A percentile compares a stretch with the other conserved stretches of the same genome.
These are phyloP conservation scores for Tridacna gigas DNA, from an alignment of 2,888 invertebrate species.

Conservation along the genomic window DNA sequence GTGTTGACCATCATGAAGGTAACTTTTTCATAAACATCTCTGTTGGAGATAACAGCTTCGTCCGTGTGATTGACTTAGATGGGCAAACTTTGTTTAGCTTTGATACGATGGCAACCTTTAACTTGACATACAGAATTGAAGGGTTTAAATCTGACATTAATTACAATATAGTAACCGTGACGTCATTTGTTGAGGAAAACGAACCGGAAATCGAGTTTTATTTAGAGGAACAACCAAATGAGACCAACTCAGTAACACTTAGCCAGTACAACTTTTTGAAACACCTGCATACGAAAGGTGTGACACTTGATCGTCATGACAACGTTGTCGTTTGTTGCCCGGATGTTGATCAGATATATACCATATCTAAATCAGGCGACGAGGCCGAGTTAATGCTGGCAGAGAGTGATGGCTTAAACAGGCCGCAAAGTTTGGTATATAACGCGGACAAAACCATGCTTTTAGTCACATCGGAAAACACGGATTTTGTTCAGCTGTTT, in stretches of 20 bases:
- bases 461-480: slow-evolving; percentile 52
- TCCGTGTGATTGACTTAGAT: slow-evolving; percentile 50
- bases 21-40: slow-evolving; percentile 46
- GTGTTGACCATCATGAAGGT: slow-evolving; percentile 41
- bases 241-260: slow-evolving; percentile 9
- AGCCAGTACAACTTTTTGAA: slow-evolving; percentile 50
- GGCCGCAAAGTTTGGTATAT: slow-evolving; percentile 53
- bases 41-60: slow-evolving; percentile 18
- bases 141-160: not conserved
- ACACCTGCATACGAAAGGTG: slow-evolving; percentile 51
- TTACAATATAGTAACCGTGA: slow-evolving; percentile 30
- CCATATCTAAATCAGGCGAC: slow-evolving; percentile 40
- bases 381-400: slow-evolving; percentile 51
- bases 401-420: slow-evolving; percentile 51
- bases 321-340: slow-evolving; percentile 56
- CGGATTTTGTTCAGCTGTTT: slow-evolving; percentile 54
- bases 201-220: slow-evolving; percentile 26
- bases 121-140: not conserved
- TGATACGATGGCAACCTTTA: slow-evolving; percentile 30
- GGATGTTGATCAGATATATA: slow-evolving; percentile 58
- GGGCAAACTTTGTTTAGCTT: slow-evolving; percentile 41
- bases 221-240: slow-evolving; percentile 12
- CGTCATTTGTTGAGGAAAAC: slow-evolving; percentile 45
- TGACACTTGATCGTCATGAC: slow-evolving; percentile 34
- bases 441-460: slow-evolving; percentile 38